Base-by-base conservation (phyloP, 2,113 vertebrate genomes). In the Ploceus nigricollis region DNA sequence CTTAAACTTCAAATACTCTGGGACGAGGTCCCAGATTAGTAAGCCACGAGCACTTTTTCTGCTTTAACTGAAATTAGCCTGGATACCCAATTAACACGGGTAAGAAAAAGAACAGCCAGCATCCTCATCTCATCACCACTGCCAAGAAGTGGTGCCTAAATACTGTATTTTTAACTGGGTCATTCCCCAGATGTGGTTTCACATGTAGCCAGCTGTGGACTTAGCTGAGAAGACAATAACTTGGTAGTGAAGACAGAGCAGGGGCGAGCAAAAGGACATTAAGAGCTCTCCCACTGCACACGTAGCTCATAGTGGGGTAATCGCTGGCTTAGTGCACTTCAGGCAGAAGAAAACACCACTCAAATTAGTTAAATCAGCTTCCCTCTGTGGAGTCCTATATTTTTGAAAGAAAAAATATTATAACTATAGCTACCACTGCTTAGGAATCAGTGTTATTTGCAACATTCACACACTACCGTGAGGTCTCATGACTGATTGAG, bases 191-290 rank as follows among this genome's bases (percentile, higher is more conserved):
- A 25, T 81, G 31, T 69, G 21, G 2, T 81, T 93, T 87, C 56
- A 58, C 0, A 0, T 50, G 30, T 44, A 64, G 33, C 25, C 35
- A 84, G 33, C 42, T 75, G 23, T 66, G 45, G 28, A 33, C 8
- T 35, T 57, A 54, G 37, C 61, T 83, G 56, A 84, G 72, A 65
- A 16, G 10, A 39, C 58, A 77, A 4, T 30, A 48, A 50, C 23
- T 56, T 71, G 40, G 6, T 64, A 45, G 25, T 69, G 30, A 76
- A 82, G 39, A 87, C 40, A 76, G 40, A 28, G n/a, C 31, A 68
- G 20, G 56, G 79, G 10, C 0, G 0, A 64, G 28, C 0, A 0
- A 47, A 58, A 44, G 15, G 19, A 22, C 33, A 11, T 1, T 28
- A 35, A n/a, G 15, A 56, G 37, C 17, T 20, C 19, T 82, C 23